Conservation (phyloP, 2,797 vertebrate genomes). For the Pipistrellus kuhlii region DNA sequence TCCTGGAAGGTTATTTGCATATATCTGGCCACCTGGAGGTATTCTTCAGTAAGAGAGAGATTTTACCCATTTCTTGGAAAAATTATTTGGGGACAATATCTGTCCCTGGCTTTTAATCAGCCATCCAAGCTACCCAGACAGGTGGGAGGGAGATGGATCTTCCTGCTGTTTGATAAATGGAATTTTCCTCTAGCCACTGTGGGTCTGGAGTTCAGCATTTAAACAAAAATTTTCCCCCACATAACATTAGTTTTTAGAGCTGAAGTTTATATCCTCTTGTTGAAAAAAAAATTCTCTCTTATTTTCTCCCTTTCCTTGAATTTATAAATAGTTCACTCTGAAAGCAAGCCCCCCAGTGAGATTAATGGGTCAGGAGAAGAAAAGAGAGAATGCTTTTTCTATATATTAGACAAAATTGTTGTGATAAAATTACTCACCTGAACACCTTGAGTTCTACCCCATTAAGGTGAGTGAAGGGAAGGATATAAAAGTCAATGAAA, state of each 20-base stretch:
- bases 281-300: conserved; percentile 18
- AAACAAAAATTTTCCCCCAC: background rate
- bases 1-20: background rate
- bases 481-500: background rate
- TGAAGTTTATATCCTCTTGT: background rate
- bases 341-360: background rate
- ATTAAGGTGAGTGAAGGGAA: background rate
- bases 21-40: background rate
- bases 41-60: background rate
- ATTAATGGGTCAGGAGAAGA: background rate
- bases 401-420: background rate
- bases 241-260: conserved; percentile 15
- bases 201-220: background rate
- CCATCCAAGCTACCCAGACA: background rate
- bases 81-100: background rate
- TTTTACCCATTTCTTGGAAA: background rate
- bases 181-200: background rate
- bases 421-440: background rate
- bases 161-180: background rate
- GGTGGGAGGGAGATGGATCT: background rate
- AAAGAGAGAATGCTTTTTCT: background rate
- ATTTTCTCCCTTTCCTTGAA: background rate
- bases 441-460: background rate
- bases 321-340: background rate
- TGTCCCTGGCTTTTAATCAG: background rate